Evolutionary conservation across 2,113 vertebrate species (phyloP).

Genomic region (Grantiella picta): DNA sequence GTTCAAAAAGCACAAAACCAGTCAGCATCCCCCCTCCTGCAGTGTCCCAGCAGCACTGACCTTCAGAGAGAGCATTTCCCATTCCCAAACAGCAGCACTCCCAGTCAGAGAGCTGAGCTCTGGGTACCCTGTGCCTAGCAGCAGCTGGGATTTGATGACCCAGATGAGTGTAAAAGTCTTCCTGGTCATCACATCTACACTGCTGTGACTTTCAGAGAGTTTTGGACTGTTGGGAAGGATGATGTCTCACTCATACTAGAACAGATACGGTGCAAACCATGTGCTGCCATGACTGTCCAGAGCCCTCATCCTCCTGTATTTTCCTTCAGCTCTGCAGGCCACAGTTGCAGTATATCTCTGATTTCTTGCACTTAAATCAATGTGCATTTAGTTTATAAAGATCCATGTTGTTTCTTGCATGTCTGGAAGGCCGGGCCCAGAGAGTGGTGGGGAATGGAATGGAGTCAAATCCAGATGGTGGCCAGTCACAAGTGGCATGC

Average conservation of each 20-base stretch:
- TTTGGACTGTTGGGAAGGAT: background rate
- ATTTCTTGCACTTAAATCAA: background rate
- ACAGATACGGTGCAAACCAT: background rate
- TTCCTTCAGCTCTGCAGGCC: background rate
- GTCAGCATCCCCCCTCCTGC: background rate
- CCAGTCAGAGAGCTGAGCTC: background rate
- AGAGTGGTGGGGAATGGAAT: background rate
- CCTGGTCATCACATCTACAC: background rate
- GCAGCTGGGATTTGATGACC: background rate
- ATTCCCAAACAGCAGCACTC: too few species aligned
- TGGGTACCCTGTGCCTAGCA: background rate
- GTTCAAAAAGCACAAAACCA: background rate
- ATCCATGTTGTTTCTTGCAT: background rate
- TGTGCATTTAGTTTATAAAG: background rate
- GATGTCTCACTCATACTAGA: background rate
- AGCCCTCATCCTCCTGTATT: background rate
- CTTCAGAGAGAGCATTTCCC: background rate
- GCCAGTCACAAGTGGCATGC: too few species aligned
- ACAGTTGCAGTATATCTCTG: background rate
- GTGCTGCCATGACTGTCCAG: background rate
- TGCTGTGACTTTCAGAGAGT: background rate
- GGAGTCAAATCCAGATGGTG: background rate
- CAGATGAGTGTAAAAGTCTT: background rate
- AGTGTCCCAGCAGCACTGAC: background rate
- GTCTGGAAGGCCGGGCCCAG: background rate